Conservation (phyloP, 2,888 invertebrate genomes). For the Leptinotarsa rubiginosa region DNA sequence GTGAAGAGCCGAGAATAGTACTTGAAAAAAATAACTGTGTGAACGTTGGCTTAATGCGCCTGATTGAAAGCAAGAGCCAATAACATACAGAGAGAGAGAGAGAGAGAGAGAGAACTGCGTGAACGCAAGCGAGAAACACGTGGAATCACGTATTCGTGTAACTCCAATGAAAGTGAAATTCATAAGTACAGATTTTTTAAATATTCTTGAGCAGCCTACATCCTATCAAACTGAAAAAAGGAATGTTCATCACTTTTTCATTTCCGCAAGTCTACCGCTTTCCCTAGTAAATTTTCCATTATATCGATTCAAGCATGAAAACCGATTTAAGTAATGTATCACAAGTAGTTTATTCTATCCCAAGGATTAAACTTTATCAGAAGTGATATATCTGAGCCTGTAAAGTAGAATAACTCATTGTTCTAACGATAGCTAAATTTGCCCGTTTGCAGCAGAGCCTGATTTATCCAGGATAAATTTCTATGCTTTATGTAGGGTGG, state of each 20-base stretch:
- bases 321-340: not conserved
- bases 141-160: too few relatives aligned
- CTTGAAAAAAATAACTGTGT: too few relatives aligned
- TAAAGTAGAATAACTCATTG: not conserved
- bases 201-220: too few relatives aligned
- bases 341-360: not conserved
- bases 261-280: not conserved
- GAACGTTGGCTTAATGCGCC: too few relatives aligned
- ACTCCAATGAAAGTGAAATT: too few relatives aligned
- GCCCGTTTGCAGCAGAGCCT: not conserved
- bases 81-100: too few relatives aligned
- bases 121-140: too few relatives aligned
- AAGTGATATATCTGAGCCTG: slow-evolving; percentile 1
- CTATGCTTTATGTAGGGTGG: not conserved
- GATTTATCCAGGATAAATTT: not conserved
- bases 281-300: not conserved
- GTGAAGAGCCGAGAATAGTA: too few relatives aligned
- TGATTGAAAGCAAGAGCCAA: too few relatives aligned
- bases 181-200: too few relatives aligned
- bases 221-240: too few relatives aligned
- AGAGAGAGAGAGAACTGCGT: too few relatives aligned
- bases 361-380: slow-evolving; percentile 1
- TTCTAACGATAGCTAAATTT: not conserved
- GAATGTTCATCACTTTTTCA: not conserved
- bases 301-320: not conserved